Conservation (phyloP, 2,113 vertebrate species). For the Gnathonemus longibarbis region DNA sequence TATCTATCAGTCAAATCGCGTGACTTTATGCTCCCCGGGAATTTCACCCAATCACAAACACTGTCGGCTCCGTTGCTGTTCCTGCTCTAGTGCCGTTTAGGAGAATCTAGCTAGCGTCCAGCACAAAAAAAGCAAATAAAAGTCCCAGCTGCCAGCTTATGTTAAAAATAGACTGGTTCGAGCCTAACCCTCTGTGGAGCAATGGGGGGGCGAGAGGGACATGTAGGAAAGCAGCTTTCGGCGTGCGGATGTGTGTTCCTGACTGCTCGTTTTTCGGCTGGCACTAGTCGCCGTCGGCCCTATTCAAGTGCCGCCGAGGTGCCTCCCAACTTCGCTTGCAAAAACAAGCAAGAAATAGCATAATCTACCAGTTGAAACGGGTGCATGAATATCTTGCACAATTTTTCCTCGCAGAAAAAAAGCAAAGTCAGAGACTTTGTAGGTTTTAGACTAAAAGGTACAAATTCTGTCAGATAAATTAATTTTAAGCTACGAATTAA, state of each 20-base stretch:
- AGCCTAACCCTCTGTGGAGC: background rate
- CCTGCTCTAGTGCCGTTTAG: background rate
- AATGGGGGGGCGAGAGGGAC: background rate
- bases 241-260: background rate
- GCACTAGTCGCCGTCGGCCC: background rate
- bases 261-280: background rate
- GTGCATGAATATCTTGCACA: background rate
- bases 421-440: background rate
- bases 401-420: background rate
- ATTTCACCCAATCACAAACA: background rate
- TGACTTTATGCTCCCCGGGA: background rate
- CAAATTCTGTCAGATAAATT: background rate
- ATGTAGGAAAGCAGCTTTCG: background rate
- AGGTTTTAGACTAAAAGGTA: background rate
- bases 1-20: background rate
- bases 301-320: background rate
- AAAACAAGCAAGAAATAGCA: background rate
- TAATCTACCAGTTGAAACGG: background rate
- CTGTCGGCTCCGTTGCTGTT: background rate
- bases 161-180: background rate
- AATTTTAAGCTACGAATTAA: background rate
- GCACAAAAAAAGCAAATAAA: background rate
- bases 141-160: background rate
- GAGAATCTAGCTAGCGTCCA: background rate
- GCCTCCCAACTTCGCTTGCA: background rate